Evolutionary conservation across 2,797 vertebrate species (phyloP).

Genomic region (Myotis vivesi): DNA sequence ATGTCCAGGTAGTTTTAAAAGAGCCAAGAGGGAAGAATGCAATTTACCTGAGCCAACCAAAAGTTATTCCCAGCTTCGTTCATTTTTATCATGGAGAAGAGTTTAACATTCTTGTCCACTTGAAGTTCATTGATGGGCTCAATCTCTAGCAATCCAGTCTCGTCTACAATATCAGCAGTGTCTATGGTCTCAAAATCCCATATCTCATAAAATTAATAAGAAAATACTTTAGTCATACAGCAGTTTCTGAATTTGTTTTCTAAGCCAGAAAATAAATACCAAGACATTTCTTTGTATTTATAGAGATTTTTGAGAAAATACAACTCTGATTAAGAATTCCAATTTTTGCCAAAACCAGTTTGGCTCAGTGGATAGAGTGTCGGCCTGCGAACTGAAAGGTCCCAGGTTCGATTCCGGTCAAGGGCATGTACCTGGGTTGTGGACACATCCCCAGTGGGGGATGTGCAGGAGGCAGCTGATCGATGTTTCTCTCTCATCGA

Average conservation of each 20-base stretch:
- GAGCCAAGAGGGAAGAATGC: not conserved
- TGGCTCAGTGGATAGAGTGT: too few relatives aligned
- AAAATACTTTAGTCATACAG: not conserved
- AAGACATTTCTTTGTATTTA: not conserved
- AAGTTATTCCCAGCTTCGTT: conserved; percentile 84
- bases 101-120: conserved; percentile 88
- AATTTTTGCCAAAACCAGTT: not conserved
- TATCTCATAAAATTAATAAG: conserved; percentile 81
- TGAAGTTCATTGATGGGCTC: conserved; percentile 93
- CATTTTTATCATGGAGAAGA: conserved; percentile 91
- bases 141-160: conserved; percentile 87
- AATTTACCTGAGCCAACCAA: conserved; percentile 95
- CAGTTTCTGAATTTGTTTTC: conserved; percentile 13
- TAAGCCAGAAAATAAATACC: conserved; percentile 34
- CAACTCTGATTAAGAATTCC: not conserved
- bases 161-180: conserved; percentile 85
- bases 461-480: too few relatives aligned
- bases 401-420: too few relatives aligned
- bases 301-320: not conserved
- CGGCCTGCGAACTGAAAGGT: too few relatives aligned
- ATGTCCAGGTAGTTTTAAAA: not conserved
- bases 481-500: too few relatives aligned
- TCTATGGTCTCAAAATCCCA: conserved; percentile 94
- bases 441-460: too few relatives aligned
- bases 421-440: too few relatives aligned